Evolutionary conservation across 2,113 vertebrate genomes (phyloP), one percentile per base, ranked within the genome.

Genomic region (Amphiprion ocellaris): DNA sequence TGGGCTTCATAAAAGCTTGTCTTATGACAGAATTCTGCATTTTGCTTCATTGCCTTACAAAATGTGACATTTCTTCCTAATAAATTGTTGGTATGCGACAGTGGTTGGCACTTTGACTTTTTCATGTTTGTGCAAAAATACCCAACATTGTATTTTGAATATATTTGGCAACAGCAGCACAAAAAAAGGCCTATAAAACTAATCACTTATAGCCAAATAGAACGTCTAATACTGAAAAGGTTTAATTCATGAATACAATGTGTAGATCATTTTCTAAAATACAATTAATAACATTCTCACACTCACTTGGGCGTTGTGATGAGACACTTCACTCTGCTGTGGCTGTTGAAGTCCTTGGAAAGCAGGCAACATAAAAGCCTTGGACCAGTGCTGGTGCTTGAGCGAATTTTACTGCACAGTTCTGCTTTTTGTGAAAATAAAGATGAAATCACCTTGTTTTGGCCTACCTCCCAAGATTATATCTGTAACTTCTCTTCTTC

Each of bases 351-450:
- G 24, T 0, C 44, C 53, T 30, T 46, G 11, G 17, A 73, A 28
- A 64, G 2, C 19, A 26, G 37, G 9, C 16, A 24, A 56, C 26
- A 26, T 15, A 5, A 67, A 17, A 37, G 28, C 5, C 3, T 47
- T 9, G 9, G 30, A 39, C 4, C 26, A 14, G 2, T 4, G 33
- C 15, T 69, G 15, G 33, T 21, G 19, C 46, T 33, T 37, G 33
- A 44, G 11, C 21, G 4, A 52, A 16, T 70, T 56, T 68, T 28
- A 33, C 41, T 39, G n/a, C 23, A 7, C 1, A 3, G 17, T 65
- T 23, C 47, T 46, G 70, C 62, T 63, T 59, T 62, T 75, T 4
- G 4, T 60, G 12, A 81, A 75, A 80, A 63, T 30, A 72, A 72
- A 79, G 62, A 60, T 50, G 44, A 68, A 28, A 21, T 67, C 56